Base-by-base conservation (phyloP, 64 coral and sea anemone species). In the Exaiptasia diaphana region DNA sequence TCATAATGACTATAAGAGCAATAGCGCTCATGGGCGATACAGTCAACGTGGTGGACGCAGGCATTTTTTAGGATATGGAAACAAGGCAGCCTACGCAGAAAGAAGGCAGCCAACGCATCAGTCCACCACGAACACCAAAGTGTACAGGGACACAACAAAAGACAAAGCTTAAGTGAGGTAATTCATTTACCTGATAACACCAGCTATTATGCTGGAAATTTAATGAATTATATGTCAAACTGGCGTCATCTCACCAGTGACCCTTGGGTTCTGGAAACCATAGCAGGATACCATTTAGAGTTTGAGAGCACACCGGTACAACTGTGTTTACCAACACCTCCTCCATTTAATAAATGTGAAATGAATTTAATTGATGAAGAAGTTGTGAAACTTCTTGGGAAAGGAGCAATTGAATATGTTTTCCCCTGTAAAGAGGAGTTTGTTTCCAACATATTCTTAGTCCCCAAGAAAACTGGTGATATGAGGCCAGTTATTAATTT, bases 171-270 rank as follows among this genome's bases (percentile, higher is more conserved):
- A 67, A 48, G 1, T 29, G 13, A 87, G 73, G 83, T 87, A 87
- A 38, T 29, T 64, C 9, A 58, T 46, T 0, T 61, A 10, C 38
- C 53, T 74, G 61, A 57, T 17, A 52, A 4, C 27, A 18, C 15
- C 17, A 81, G 24, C 4, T 30, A 20, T 55, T 73, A 60, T 71
- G 86, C 75, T 35, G 77, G 80, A 58, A 58, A 53, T 71, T 78
- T 91, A 62, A 67, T 31, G 25, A 22, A 61, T 53, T 48, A 91
- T 78, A 70, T 91, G 41, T 18, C 27, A 33, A 78, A 80, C 30
- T 93, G 90, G 83, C 57, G 83, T 25, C 21, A 82, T 20, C 4
- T 93, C 35, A 87, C 90, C 53, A 87, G 83, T 87, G 90, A 92
- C 57, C 82, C 82, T 42, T 92, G 89, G 82, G 56, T 93, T 32